These are phyloP conservation scores for Pterocles burchelli DNA, from an alignment of 2,113 vertebrate species.

Conservation along the genomic window DNA sequence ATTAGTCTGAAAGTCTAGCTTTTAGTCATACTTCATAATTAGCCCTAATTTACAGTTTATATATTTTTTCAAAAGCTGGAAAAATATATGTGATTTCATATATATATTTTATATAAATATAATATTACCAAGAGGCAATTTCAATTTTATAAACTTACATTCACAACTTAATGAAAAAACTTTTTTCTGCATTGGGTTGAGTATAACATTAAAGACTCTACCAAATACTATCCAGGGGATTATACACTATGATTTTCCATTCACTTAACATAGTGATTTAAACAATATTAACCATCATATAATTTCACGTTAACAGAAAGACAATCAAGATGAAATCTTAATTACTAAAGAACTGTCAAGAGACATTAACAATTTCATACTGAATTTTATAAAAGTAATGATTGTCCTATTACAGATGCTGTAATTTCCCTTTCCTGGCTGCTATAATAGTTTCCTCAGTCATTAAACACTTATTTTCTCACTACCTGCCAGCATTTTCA, in stretches of 20 bases:
- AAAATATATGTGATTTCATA: background rate
- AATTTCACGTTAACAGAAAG: conserved; percentile 35
- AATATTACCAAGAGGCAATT: background rate
- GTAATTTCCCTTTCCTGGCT: conserved; percentile 37
- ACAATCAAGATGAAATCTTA: conserved; percentile 51
- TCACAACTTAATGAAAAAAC: background rate
- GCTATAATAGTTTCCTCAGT: conserved; percentile 7
- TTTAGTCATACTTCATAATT: background rate
- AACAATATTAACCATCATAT: conserved; percentile 49
- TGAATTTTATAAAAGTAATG: conserved; percentile 44
- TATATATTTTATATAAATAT: background rate
- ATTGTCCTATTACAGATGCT: conserved; percentile 29
- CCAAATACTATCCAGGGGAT: background rate
- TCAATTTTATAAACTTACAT: background rate
- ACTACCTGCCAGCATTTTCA: conserved; percentile 6
- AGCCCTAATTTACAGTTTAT: background rate
- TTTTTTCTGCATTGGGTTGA: background rate
- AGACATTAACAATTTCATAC: conserved; percentile 40
- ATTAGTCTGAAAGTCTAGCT: background rate
- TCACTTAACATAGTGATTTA: conserved; percentile 55
- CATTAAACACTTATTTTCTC: conserved; percentile 44
- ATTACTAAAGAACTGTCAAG: conserved; percentile 52
- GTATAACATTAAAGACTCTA: background rate
- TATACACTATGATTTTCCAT: conserved; percentile 12
- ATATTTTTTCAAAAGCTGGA: background rate